These are phyloP conservation scores for Prochilodus magdalenae DNA, from an alignment of 2,113 vertebrate genomes.

Conservation along the genomic window DNA sequence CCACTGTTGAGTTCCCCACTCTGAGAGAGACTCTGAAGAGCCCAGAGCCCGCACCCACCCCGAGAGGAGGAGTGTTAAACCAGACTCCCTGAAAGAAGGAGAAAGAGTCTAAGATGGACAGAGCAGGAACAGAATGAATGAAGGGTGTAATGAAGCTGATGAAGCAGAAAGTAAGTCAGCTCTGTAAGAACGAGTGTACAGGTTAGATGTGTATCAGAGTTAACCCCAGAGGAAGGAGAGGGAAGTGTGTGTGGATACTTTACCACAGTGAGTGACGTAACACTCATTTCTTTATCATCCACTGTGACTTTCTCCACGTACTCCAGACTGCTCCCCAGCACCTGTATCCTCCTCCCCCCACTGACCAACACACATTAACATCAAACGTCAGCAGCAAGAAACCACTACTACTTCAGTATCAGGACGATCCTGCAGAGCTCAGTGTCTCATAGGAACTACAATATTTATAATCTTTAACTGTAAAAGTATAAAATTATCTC, in stretches of 20 bases:
- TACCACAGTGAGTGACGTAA: conserved; percentile 52
- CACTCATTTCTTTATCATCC: conserved; percentile 3
- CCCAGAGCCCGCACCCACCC: neutral
- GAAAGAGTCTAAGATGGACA: neutral
- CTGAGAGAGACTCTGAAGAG: conserved; percentile 40
- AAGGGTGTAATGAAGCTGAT: neutral
- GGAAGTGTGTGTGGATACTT: conserved; percentile 61
- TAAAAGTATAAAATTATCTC: too few species aligned
- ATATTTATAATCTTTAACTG: too few species aligned
- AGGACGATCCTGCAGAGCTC: too few species aligned
- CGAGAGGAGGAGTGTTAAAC: conserved; percentile 51
- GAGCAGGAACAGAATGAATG: neutral
- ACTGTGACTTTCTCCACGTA: conserved; percentile 76
- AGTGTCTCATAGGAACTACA: too few species aligned
- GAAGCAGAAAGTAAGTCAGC: conserved; percentile 39
- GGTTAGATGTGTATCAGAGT: too few species aligned
- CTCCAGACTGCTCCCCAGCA: conserved; percentile 81
- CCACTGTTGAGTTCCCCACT: conserved; percentile 63
- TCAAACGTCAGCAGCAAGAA: neutral
- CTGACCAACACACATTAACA: conserved; percentile 68
- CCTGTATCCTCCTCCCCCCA: conserved; percentile 82
- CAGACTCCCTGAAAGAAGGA: conserved; percentile 55
- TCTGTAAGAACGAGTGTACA: too few species aligned
- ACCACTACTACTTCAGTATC: too few species aligned
- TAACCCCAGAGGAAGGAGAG: too few species aligned